phyloP scores from a whole-genome alignment of 2,888 invertebrate genomes.

The Drosophila monieri region DNA sequence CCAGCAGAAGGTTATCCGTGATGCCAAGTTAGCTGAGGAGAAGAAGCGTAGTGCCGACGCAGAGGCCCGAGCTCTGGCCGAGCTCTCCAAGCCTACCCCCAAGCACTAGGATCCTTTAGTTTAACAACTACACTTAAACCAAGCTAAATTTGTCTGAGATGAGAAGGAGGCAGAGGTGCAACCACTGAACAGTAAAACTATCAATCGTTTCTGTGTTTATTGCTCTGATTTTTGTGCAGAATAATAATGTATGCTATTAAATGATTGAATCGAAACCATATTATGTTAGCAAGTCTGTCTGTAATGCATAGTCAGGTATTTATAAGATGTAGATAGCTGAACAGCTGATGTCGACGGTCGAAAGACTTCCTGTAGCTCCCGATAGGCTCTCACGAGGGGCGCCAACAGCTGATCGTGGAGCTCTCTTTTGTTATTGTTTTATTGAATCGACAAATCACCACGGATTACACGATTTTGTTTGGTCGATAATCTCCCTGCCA shows the following conservation, averaged over 20 bases:
- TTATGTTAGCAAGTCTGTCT: slow-evolving; percentile 56
- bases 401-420: slow-evolving; percentile 39
- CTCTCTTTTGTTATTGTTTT: slow-evolving; percentile 15
- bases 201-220: slow-evolving; percentile 57
- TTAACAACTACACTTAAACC: slow-evolving; percentile 38
- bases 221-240: slow-evolving; percentile 53
- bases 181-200: slow-evolving; percentile 5
- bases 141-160: slow-evolving; percentile 48
- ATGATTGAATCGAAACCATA: slow-evolving; percentile 52
- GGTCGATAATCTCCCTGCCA: slow-evolving; percentile 62
- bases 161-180: slow-evolving; percentile 10
- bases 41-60: slow-evolving; percentile 87
- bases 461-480: slow-evolving; percentile 45
- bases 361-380: not conserved
- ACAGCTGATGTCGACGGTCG: no score
- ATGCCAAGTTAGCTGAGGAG: slow-evolving; percentile 89
- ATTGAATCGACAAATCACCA: slow-evolving; percentile 8
- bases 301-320: not conserved
- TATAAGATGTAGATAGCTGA: not conserved
- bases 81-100: slow-evolving; percentile 66
- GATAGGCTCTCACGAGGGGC: slow-evolving; percentile 14
- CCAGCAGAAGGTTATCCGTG: slow-evolving; percentile 88
- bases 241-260: slow-evolving; percentile 55
- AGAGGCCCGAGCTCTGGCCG: slow-evolving; percentile 76
- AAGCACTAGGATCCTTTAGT: slow-evolving; percentile 52